Evolutionary conservation across 1,140 invertebrate species (phyloP), one percentile per base, ranked within the genome.

Genomic region (Mamestra configurata): DNA sequence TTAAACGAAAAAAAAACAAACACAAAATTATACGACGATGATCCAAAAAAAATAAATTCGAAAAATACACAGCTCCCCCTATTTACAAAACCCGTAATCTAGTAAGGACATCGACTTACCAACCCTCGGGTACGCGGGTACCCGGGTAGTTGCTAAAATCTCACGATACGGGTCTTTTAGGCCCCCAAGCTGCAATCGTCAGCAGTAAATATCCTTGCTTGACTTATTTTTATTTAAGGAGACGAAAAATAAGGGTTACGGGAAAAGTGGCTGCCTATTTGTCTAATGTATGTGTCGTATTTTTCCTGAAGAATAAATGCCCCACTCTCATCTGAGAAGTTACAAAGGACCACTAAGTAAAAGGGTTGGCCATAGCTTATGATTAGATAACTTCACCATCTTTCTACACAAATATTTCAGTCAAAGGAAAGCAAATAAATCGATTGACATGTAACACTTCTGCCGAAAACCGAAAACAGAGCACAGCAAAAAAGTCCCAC

Each of bases 141-240:
- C n/a, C 43, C 22, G 55, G 2, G 40, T 20, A 59, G 40, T 77
- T 49, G 27, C 24, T 51, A 71, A 84, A 82, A 82, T 80, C 80
- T 82, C 82, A 82, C 76, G 79, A 75, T 4, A 70, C 53, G 51
- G 70, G 71, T 83, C 75, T 70, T 73, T 81, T 55, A 18, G 31
- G 40, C 57, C 59, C 73, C 61, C n/a, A 43, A 35, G 64, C 13
- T 66, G 27, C 24, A 20, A 59, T 72, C 78, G 57, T 64, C 11
- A 35, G 70, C 51, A 46, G 22, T 20, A 49, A 4, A 49, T 49
- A 49, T 22, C 24, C 15, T 22, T 53, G 51, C 0, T 57, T 27
- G 22, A 57, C 8, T 57, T 57, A 57, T 57, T 57, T 57, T 57
- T 15, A 13, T 57, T 24, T 24, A 57, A 13, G 22, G 15, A 49